Evolutionary conservation across 2,113 vertebrate genomes (phyloP).

Genomic region (Crotalus horridus): DNA sequence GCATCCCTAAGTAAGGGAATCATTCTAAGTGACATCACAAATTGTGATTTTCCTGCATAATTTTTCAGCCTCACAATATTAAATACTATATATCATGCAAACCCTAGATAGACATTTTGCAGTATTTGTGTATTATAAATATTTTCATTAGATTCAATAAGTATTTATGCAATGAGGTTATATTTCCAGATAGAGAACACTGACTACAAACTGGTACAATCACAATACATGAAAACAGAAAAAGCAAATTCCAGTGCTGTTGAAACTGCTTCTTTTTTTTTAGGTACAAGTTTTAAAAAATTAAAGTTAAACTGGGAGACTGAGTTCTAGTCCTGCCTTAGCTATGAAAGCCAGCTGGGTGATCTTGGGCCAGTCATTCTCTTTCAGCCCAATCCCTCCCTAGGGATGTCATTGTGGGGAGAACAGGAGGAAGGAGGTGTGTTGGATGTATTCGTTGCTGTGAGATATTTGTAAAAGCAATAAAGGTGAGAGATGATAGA

Average conservation of each 20-base stretch:
- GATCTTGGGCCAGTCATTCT: neutral
- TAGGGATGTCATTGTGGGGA: neutral
- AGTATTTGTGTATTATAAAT: neutral
- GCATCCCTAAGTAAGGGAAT: neutral
- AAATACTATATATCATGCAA: neutral
- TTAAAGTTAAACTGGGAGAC: neutral
- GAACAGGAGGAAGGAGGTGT: neutral
- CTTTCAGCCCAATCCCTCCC: neutral
- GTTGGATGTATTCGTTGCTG: neutral
- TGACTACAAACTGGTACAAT: neutral
- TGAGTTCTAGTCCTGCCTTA: neutral
- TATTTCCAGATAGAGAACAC: neutral
- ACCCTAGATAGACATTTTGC: neutral
- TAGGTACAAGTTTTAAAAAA: neutral
- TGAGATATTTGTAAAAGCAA: neutral
- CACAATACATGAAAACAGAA: neutral
- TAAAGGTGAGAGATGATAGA: neutral
- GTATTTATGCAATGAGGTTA: neutral
- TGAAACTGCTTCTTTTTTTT: neutral
- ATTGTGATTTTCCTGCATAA: neutral
- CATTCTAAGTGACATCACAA: neutral
- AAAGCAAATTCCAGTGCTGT: neutral
- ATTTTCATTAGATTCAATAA: neutral
- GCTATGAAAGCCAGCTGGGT: neutral
- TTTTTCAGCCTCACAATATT: neutral